Percentiles rank a stretch among this genome's conserved stretches.
Conservation (phyloP, 2,888 invertebrate genomes). For the Plebejus anna region DNA sequence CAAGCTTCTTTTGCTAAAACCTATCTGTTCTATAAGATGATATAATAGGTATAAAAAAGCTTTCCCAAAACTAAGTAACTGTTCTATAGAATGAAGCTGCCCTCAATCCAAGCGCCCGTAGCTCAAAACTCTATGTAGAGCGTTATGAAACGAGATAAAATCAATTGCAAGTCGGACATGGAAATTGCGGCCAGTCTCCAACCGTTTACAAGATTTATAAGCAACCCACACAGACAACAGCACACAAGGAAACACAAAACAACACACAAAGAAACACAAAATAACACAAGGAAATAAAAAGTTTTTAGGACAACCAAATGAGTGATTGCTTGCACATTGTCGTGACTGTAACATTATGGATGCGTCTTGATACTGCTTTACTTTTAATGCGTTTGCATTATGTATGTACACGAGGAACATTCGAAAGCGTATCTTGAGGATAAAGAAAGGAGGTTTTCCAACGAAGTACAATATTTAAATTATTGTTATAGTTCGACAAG, state of each 20-base stretch:
- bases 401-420: slow-evolving; percentile 14
- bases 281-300: slow-evolving; percentile 31
- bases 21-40: not conserved
- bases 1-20: not conserved
- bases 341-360: slow-evolving; percentile 21
- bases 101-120: not conserved
- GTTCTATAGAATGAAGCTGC: not conserved
- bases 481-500: too few relatives aligned
- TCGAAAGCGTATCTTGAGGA: not conserved
- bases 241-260: slow-evolving; percentile 24
- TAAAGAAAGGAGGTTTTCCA: not conserved
- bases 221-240: slow-evolving; percentile 54
- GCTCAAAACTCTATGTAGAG: slow-evolving; percentile 18
- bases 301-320: slow-evolving; percentile 58
- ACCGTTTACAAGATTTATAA: slow-evolving; percentile 56
- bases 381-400: slow-evolving; percentile 21
- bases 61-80: not conserved
- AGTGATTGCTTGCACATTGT: slow-evolving; percentile 31
- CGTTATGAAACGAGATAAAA: slow-evolving; percentile 37
- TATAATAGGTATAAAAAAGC: not conserved
- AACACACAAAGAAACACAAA: slow-evolving; percentile 40
- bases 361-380: not conserved
- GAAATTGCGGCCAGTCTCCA: slow-evolving; percentile 49
- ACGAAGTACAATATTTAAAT: not conserved
- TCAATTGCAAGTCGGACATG: slow-evolving; percentile 49